A percentile compares a stretch with the other conserved stretches of the same genome.
phyloP scores from a whole-genome alignment of 2,888 invertebrate genomes.

The Stenotaenia linearis region DNA sequence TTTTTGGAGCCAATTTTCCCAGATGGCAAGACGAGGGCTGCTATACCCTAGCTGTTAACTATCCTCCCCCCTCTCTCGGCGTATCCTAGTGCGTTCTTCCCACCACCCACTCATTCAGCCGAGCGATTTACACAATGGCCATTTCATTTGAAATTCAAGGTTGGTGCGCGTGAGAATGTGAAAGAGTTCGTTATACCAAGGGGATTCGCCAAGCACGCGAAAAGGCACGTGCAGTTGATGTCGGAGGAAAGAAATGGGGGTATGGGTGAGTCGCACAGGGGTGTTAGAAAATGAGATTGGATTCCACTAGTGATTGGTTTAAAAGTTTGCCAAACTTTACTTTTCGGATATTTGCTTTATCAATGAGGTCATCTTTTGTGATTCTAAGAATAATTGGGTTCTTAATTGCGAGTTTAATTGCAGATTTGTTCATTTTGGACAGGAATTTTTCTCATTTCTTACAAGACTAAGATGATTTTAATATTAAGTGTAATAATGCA shows the following conservation, averaged over 20 bases:
- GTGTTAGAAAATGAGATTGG: slow-evolving; percentile 8
- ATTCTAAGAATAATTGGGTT: too few relatives aligned
- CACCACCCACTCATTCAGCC: slow-evolving; percentile 14
- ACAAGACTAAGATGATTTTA: too few relatives aligned
- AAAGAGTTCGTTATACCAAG: not conserved
- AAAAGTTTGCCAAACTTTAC: not conserved
- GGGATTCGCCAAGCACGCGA: slow-evolving; percentile 26
- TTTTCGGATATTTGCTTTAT: not conserved
- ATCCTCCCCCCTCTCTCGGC: not conserved
- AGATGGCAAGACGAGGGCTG: slow-evolving; percentile 18
- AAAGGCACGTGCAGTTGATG: slow-evolving; percentile 23
- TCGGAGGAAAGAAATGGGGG: not conserved
- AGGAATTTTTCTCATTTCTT: too few relatives aligned
- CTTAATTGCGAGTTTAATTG: too few relatives aligned
- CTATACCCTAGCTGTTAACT: slow-evolving; percentile 12
- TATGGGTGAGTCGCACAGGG: not conserved
- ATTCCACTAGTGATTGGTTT: slow-evolving; percentile 26
- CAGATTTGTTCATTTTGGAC: too few relatives aligned
- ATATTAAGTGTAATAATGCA: too few relatives aligned
- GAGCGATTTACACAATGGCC: slow-evolving; percentile 23
- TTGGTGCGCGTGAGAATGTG: slow-evolving; percentile 14
- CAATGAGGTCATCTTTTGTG: not conserved
- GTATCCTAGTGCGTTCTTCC: not conserved
- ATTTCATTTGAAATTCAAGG: slow-evolving; percentile 26
- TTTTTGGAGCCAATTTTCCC: slow-evolving; percentile 28